Percentiles rank a stretch among this genome's conserved stretches.
phyloP scores from a whole-genome alignment of 2,797 vertebrate species.

The Periparus ater region DNA sequence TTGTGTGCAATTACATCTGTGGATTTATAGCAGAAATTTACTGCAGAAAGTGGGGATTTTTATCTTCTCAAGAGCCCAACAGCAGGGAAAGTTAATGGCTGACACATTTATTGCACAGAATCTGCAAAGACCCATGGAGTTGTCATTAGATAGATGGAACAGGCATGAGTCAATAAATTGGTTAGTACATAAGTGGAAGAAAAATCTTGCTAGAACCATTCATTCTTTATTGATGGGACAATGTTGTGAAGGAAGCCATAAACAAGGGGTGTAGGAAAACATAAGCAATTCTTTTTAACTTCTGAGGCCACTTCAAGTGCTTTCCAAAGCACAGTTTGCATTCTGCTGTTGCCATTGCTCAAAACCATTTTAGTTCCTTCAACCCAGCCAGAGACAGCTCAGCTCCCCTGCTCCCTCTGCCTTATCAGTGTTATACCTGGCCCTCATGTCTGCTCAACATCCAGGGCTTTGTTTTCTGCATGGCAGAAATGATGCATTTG shows the following conservation, averaged over 20 bases:
- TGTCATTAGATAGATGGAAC: background rate
- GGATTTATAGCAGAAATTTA: constrained; percentile 62
- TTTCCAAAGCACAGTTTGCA: background rate
- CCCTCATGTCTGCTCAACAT: background rate
- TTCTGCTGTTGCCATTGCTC: background rate
- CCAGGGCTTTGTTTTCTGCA: background rate
- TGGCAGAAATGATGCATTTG: background rate
- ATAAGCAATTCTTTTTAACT: background rate
- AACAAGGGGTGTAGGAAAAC: background rate
- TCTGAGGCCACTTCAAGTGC: background rate
- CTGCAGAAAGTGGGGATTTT: constrained; percentile 20
- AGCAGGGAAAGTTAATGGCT: constrained; percentile 20
- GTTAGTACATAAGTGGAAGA: background rate
- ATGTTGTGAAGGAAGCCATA: background rate
- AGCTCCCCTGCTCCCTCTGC: background rate
- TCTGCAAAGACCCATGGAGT: background rate
- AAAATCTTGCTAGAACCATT: background rate
- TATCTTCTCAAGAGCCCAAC: constrained; percentile 5
- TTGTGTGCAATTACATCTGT: constrained; percentile 49
- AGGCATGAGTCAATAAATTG: background rate
- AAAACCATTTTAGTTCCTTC: background rate
- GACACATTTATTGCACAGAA: constrained; percentile 12
- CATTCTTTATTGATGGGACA: background rate
- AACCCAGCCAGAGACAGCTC: background rate
- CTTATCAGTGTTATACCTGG: background rate